Conservation (phyloP, 2,888 invertebrate genomes). For the Chirona hameri region DNA sequence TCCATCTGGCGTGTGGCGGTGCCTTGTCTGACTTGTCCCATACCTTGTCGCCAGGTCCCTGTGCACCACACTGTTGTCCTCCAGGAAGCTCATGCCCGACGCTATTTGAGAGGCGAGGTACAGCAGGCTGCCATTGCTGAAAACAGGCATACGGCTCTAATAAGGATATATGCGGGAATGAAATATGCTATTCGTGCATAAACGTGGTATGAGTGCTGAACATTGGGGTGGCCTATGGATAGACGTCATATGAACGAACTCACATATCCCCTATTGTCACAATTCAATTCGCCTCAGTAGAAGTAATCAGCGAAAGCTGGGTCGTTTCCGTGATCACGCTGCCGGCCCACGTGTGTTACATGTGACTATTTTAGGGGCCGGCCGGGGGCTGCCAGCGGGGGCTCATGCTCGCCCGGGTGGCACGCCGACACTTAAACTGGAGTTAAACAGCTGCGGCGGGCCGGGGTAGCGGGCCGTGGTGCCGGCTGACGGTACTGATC, state of each 20-base stretch:
- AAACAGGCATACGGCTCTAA: not conserved
- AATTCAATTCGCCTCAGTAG: not conserved
- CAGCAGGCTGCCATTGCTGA: not conserved
- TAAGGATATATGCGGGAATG: not conserved
- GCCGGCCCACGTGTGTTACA: too few relatives aligned
- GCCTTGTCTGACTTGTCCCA: not conserved
- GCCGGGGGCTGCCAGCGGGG: too few relatives aligned
- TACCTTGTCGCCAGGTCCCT: constrained; percentile 10
- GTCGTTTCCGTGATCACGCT: too few relatives aligned
- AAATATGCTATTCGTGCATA: not conserved
- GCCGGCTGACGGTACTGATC: too few relatives aligned
- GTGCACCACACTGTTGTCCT: not conserved
- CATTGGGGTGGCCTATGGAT: not conserved
- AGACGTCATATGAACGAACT: not conserved
- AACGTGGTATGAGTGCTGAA: not conserved
- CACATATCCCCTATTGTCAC: not conserved
- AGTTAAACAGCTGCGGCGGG: too few relatives aligned
- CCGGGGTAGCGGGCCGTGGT: too few relatives aligned
- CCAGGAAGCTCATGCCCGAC: constrained; percentile 2
- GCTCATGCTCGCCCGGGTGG: too few relatives aligned
- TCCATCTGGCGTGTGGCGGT: not conserved
- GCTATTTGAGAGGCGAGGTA: not conserved
- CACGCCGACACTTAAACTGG: too few relatives aligned
- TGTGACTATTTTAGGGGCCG: too few relatives aligned
- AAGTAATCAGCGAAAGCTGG: not conserved